A percentile compares a stretch with the other conserved stretches of the same genome.
These are phyloP conservation scores for Scomber scombrus DNA, from an alignment of 2,113 vertebrate genomes.

Conservation along the genomic window DNA sequence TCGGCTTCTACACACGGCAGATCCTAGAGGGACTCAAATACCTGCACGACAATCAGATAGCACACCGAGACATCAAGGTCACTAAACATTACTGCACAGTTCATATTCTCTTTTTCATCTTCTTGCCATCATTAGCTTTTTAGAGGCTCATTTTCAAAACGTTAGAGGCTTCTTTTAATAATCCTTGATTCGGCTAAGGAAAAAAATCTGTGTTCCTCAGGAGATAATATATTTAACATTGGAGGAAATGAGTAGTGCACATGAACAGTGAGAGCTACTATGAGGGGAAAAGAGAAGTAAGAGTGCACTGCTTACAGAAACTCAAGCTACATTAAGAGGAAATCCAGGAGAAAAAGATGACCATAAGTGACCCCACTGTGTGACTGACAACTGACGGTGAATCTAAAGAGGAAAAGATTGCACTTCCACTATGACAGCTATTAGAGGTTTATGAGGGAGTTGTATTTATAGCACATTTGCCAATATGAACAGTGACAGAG, in stretches of 20 bases:
- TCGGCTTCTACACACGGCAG: conserved; percentile 98
- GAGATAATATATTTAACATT: not conserved
- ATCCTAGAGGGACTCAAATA: conserved; percentile 99
- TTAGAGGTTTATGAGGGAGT: not conserved
- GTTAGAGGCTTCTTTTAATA: not conserved
- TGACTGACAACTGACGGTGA: conserved; percentile 6
- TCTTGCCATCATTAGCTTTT: not conserved
- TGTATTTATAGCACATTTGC: no score
- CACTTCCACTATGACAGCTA: not conserved
- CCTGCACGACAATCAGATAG: conserved; percentile 98
- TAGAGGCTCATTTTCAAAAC: not conserved
- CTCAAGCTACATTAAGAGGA: not conserved
- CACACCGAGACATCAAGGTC: conserved; percentile 99
- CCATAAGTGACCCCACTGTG: not conserved
- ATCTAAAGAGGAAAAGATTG: not conserved
- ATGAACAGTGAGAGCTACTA: not conserved
- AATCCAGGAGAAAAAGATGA: not conserved
- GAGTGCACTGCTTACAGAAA: not conserved
- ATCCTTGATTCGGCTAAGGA: not conserved
- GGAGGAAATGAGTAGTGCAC: not conserved
- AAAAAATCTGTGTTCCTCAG: not conserved
- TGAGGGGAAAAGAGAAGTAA: no score
- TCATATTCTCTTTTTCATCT: not conserved
- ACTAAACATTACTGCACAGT: not conserved
- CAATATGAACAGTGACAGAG: no score